Evolutionary conservation across 2,113 vertebrate species (phyloP).

Genomic region (Corydoras sp.): DNA sequence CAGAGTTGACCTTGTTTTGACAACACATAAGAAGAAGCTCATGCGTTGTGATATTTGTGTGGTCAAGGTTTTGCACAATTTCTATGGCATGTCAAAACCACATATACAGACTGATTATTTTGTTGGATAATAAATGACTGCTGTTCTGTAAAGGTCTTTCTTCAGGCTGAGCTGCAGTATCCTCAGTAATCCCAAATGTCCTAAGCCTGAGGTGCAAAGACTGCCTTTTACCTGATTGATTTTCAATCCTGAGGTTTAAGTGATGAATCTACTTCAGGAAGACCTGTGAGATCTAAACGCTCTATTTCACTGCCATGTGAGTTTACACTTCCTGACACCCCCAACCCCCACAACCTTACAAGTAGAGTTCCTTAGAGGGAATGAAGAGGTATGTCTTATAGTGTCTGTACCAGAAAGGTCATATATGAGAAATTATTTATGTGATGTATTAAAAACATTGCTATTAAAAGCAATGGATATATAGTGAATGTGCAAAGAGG

Average conservation of each 20-base stretch:
- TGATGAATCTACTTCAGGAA: slow-evolving; percentile 24
- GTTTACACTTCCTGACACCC: slow-evolving; percentile 6
- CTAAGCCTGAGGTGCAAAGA: too few species aligned
- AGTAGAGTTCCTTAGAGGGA: too few species aligned
- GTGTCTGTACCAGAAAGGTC: background rate
- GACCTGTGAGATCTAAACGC: slow-evolving; percentile 14
- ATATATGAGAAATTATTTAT: background rate
- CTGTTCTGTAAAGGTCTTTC: background rate
- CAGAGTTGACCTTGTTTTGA: background rate
- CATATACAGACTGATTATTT: slow-evolving; percentile 4
- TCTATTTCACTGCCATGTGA: slow-evolving; percentile 20
- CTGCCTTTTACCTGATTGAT: slow-evolving; percentile 18
- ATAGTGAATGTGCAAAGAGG: background rate
- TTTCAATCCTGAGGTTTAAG: slow-evolving; percentile 26
- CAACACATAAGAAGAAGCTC: too few species aligned
- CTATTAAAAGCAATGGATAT: background rate
- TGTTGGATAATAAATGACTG: background rate
- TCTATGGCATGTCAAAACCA: too few species aligned
- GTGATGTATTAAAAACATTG: background rate
- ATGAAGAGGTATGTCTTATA: slow-evolving; percentile 1
- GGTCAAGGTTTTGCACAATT: too few species aligned
- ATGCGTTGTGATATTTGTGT: too few species aligned
- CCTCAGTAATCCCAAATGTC: too few species aligned
- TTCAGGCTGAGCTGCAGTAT: too few species aligned
- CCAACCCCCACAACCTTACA: too few species aligned